Conservation (phyloP, 2,113 vertebrate genomes). For the Andinoacara biseriatus region DNA sequence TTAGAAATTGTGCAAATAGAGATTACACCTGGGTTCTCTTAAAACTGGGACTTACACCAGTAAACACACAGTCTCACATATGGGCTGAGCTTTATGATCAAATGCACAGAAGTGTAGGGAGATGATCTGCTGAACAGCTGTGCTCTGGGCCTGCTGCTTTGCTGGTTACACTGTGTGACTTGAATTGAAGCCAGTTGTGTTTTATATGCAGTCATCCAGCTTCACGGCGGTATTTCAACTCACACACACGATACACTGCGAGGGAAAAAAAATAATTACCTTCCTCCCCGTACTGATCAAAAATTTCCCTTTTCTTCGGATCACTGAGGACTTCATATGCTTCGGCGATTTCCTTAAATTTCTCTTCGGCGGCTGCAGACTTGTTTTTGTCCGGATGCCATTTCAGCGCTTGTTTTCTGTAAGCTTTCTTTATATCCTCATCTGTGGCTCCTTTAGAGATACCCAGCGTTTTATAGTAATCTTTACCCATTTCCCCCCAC, state of each 20-base stretch:
- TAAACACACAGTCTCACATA: neutral
- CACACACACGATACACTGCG: neutral
- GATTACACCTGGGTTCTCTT: neutral
- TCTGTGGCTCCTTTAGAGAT: conserved; percentile 96
- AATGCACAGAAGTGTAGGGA: neutral
- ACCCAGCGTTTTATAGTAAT: conserved; percentile 96
- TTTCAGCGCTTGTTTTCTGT: conserved; percentile 96
- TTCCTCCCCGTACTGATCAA: conserved; percentile 98
- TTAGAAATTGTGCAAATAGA: neutral
- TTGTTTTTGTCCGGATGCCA: conserved; percentile 99
- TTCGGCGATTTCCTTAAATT: conserved; percentile 98
- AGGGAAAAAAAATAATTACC: conserved; percentile 76
- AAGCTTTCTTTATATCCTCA: conserved; percentile 98
- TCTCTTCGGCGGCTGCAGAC: conserved; percentile 94
- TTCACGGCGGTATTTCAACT: neutral
- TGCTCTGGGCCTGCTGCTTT: conserved; percentile 18
- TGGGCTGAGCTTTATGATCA: neutral
- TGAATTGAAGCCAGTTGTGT: conserved; percentile 50
- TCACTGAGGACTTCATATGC: conserved; percentile 98
- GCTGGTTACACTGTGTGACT: conserved; percentile 20
- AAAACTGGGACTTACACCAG: neutral
- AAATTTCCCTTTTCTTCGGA: conserved; percentile 97
- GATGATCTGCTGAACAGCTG: conserved; percentile 31
- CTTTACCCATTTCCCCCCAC: conserved; percentile 89
- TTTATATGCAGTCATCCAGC: conserved; percentile 13